Evolutionary conservation across 2,797 vertebrate species (phyloP).

Genomic region (Enteromius trimaculatus): DNA sequence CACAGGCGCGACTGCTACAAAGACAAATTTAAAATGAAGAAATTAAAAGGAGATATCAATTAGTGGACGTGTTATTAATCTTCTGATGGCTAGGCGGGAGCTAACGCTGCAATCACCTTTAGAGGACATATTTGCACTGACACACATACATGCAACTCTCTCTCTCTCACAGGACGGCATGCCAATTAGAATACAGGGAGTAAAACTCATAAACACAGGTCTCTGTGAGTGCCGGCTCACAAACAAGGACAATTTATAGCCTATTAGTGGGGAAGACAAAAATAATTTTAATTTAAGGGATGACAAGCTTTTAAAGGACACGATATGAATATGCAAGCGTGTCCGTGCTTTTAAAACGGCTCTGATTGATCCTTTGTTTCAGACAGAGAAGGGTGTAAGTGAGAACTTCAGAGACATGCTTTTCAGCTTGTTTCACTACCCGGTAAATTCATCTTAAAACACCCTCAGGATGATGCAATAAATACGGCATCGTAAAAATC

Average conservation of each 20-base stretch:
- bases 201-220: conserved; percentile 75
- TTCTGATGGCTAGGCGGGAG: conserved; percentile 62
- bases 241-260: conserved; percentile 82
- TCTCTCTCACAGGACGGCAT: conserved; percentile 52
- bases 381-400: neutral
- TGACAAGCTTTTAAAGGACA: conserved; percentile 75
- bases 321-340: conserved; percentile 77
- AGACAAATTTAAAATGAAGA: conserved; percentile 65
- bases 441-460: conserved; percentile 30
- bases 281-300: conserved; percentile 77
- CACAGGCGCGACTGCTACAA: conserved; percentile 59
- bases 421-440: conserved; percentile 27
- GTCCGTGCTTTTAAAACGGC: conserved; percentile 3
- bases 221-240: conserved; percentile 74
- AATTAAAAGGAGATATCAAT: conserved; percentile 75
- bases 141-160: conserved; percentile 54
- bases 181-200: conserved; percentile 70
- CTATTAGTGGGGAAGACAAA: conserved; percentile 82
- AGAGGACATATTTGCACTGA: conserved; percentile 66
- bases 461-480: conserved; percentile 29
- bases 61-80: conserved; percentile 73
- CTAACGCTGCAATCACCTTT: conserved; percentile 73
- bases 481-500: conserved; percentile 27
- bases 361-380: conserved; percentile 22
- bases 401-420: conserved; percentile 16